Evolutionary conservation across 2,797 vertebrate genomes (phyloP), one percentile per base, ranked within the genome.

Genomic region (Tapirus indicus): DNA sequence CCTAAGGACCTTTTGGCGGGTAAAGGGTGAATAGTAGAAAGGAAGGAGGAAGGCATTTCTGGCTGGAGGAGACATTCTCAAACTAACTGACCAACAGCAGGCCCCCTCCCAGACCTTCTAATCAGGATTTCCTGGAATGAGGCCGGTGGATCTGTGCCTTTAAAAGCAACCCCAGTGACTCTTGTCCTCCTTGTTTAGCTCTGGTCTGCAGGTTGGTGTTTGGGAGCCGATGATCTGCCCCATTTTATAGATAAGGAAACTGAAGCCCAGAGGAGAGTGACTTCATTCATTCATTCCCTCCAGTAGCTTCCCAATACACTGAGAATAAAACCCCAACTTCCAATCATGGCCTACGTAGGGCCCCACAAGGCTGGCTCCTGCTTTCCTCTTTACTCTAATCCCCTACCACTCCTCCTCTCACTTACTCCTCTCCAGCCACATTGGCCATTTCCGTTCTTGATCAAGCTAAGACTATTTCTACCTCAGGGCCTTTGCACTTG

Each of bases 201-300:
- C 47, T 64, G 47, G 7, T 29, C 71, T 29, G 0, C 32, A 71
- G 35, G 41, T 10, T 66, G 79, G 69, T 75, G 10, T 85, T 90
- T 79, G n/a, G 66, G 32, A 93, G 41, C 13, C 27, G 38, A 12
- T 60, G 72, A 44, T 41, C 56, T 35, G 17, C 41, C 38, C 75
- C 54, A 25, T 93, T 90, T 87, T 44, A 38, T 44, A 95, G 27
- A 66, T n/a, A 44, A 90, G 44, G 9, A 85, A 84, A 92, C 44
- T 54, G 68, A 72, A 7, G 27, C 27, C 58, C 75, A 35, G 25
- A 77, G n/a, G 3, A 72, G 27, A 10, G 18, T 54, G 41, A 69
- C 49, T 66, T 88, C 56, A 32, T 44, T 56, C 69, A 52, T 47
- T 84, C 49, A 5, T 41, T 94, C 38, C 60, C 47, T 87, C n/a